Conservation (phyloP, 1,140 invertebrate species). For the Polyergus mexicanus region DNA sequence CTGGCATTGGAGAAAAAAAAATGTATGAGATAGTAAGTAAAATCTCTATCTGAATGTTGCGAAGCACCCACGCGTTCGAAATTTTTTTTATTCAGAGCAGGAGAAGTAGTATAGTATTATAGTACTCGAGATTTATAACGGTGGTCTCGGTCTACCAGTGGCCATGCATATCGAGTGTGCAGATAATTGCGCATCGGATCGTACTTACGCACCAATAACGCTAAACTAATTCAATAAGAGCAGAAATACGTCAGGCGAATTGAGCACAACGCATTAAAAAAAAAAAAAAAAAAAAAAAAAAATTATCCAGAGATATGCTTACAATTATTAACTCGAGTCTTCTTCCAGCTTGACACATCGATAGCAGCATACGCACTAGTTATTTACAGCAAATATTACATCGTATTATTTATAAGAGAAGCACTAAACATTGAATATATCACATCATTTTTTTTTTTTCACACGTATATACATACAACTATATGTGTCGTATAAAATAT, state of each 20-base stretch:
- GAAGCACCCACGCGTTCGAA: constrained; percentile 12
- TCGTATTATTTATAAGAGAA: neutral
- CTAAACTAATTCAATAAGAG: constrained; percentile 42
- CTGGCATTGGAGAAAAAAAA: neutral
- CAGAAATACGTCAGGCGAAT: neutral
- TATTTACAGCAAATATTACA: constrained; percentile 18
- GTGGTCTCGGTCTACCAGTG: constrained; percentile 57
- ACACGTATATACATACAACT: neutral
- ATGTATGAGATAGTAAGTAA: neutral
- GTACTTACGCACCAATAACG: constrained; percentile 1
- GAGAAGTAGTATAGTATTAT: neutral
- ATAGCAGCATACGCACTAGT: constrained; percentile 15
- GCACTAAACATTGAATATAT: constrained; percentile 1
- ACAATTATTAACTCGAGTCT: neutral
- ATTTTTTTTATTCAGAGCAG: constrained; percentile 21
- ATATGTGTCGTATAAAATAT: neutral
- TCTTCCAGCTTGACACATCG: neutral
- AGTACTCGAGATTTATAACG: constrained; percentile 60
- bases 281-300: no score
- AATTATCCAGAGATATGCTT: neutral
- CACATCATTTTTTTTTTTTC: neutral
- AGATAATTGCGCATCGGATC: constrained; percentile 30
- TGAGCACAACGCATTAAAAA: neutral
- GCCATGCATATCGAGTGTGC: neutral
- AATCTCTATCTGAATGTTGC: constrained; percentile 24